Conservation (phyloP, 1,140 invertebrate species). For the Polyergus mexicanus region DNA sequence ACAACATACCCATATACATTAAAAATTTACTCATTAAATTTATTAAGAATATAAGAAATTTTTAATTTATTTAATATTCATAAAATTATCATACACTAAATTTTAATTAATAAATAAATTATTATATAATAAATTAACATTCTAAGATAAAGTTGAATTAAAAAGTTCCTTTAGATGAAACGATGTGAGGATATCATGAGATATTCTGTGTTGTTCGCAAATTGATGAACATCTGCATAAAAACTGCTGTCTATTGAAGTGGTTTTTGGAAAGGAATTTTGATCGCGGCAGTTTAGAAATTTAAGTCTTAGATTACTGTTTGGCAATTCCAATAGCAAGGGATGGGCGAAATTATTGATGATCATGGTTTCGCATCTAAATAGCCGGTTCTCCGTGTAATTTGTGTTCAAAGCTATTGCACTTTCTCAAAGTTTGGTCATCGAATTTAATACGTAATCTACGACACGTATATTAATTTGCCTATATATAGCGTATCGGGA, state of each 20-base stretch:
- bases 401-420: conserved; percentile 25
- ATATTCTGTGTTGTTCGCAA: background rate
- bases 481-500: background rate
- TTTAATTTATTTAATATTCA: conserved; percentile 8
- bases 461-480: background rate
- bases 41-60: background rate
- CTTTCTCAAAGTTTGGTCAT: conserved; percentile 42
- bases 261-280: conserved; percentile 37
- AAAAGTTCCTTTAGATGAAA: conserved; percentile 1
- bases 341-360: conserved; percentile 43
- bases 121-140: background rate
- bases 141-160: conserved; percentile 39
- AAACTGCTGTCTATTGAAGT: conserved; percentile 15
- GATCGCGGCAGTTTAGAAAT: conserved; percentile 19
- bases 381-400: conserved; percentile 14
- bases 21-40: background rate
- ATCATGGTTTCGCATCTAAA: conserved; percentile 44
- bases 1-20: too few relatives aligned
- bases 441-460: conserved; percentile 33
- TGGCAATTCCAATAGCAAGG: conserved; percentile 51
- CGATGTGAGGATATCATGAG: background rate
- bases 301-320: conserved; percentile 41
- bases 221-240: conserved; percentile 45
- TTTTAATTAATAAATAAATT: too few relatives aligned
- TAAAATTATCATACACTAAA: background rate